A percentile compares a stretch with the other conserved stretches of the same genome.
phyloP scores from a whole-genome alignment of 2,797 vertebrate genomes.

The Octomys mimax region DNA sequence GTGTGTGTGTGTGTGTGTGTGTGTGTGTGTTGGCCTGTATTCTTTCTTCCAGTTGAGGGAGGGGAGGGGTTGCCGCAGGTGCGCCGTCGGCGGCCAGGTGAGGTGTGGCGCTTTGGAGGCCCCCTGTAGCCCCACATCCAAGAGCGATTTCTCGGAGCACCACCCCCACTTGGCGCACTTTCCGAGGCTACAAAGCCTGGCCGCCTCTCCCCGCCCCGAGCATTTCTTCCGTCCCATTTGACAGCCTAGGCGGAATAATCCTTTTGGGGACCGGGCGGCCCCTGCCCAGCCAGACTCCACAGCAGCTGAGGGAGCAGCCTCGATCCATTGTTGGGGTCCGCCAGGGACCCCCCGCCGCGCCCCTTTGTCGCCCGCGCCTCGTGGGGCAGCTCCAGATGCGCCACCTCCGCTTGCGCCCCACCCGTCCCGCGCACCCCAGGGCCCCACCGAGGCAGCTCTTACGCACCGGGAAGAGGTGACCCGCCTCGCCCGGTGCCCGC shows the following conservation, averaged over 20 bases:
- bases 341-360: constrained; percentile 52
- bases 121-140: neutral
- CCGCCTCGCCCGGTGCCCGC: constrained; percentile 52
- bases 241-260: constrained; percentile 81
- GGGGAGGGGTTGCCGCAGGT: neutral
- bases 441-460: constrained; percentile 41
- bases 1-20: neutral
- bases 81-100: neutral
- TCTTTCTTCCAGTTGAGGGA: neutral
- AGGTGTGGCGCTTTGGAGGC: neutral
- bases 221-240: constrained; percentile 75
- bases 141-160: neutral
- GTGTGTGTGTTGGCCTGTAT: neutral
- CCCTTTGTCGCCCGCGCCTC: constrained; percentile 47
- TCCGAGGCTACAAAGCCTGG: neutral
- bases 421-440: constrained; percentile 64
- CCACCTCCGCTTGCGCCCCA: constrained; percentile 47
- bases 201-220: neutral
- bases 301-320: constrained; percentile 63
- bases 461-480: constrained; percentile 73
- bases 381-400: constrained; percentile 58
- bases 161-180: constrained; percentile 42
- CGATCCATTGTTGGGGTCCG: constrained; percentile 65
- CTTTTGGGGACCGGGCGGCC: constrained; percentile 71
- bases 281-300: constrained; percentile 49